Base-by-base conservation (phyloP, 92 coral and sea anemone species). In the Parazoanthus darwini region DNA sequence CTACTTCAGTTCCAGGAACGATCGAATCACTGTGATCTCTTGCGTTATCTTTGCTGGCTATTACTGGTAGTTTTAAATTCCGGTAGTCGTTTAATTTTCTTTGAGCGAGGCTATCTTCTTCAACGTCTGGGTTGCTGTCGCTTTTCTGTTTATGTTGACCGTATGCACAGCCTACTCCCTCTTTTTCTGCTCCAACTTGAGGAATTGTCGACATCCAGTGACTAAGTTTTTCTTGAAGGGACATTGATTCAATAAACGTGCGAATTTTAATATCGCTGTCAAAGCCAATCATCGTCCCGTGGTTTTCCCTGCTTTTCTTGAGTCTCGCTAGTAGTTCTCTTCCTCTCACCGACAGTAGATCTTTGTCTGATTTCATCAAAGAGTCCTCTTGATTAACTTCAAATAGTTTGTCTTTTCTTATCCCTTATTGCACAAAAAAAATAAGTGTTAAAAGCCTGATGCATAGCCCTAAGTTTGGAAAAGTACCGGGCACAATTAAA, bases 281-380 rank as follows among this genome's bases (percentile, higher is more conserved):
- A 5, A 77, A 15, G 80, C 29, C 10, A 37, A 44, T 48, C 10
- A 6, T 48, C 51, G 7, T 48, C 51, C 8, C 11, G 51, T 44
- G 80, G 50, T 44, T 39, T 74, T 29, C 8, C 26, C 80, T 44
- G 26, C 13, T 77, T 42, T 38, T 56, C 18, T 3, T 42, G 9
- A 38, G 44, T 44, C 80, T 78, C 81, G 44, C 33, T 11, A 78
- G 81, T n/a, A 39, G 54, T 20, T 59, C 81, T 48, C 81, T 39
- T 78, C 81, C 81, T 23, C 81, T 78, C 81, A 10, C 81, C 22
- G 81, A 78, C 54, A 78, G 81, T 10, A 78, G 29, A 25, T 78
- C 13, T 44, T 44, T 54, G 20, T 54, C 3, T 11, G 59, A 54
- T 54, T 11, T 54, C 59, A 1, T 14, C 59, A 11, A 54, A 54